Percentiles rank a stretch among this genome's conserved stretches.
phyloP scores from a whole-genome alignment of 2,888 invertebrate species.

The Teleiodes luculella region DNA sequence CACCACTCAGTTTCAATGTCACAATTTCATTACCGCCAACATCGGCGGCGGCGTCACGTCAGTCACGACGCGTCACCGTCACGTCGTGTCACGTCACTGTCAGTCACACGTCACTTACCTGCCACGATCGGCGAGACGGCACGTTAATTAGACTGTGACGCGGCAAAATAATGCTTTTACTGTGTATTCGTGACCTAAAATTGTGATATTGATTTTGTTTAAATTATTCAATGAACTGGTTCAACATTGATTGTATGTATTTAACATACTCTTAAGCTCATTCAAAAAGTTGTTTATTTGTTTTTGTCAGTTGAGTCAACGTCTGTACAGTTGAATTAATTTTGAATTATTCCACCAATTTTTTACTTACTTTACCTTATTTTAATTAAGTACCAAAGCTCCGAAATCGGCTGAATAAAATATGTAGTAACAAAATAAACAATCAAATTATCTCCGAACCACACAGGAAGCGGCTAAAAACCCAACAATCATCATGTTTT shows the following conservation, averaged over 20 bases:
- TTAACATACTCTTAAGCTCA: too few relatives aligned
- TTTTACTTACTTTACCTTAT: too few relatives aligned
- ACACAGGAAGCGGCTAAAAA: neutral
- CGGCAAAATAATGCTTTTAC: conserved; percentile 10
- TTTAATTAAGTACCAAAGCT: too few relatives aligned
- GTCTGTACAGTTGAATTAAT: too few relatives aligned
- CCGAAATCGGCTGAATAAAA: too few relatives aligned
- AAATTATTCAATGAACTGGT: neutral
- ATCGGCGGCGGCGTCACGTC: conserved; percentile 36
- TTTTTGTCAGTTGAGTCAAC: too few relatives aligned
- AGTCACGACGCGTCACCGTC: conserved; percentile 29
- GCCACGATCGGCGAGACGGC: conserved; percentile 36
- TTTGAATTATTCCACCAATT: too few relatives aligned
- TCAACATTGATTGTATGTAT: too few relatives aligned
- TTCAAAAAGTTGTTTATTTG: too few relatives aligned
- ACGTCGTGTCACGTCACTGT: conserved; percentile 32
- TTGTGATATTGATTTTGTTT: neutral
- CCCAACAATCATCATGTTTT: neutral
- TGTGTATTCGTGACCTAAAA: conserved; percentile 8
- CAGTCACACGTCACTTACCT: conserved; percentile 39
- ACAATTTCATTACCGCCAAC: conserved; percentile 71
- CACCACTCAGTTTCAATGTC: conserved; percentile 41
- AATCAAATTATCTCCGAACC: neutral
- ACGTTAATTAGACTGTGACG: conserved; percentile 64
- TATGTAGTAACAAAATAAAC: too few relatives aligned